Percentiles rank a stretch among this genome's conserved stretches.
Evolutionary conservation across 2,888 invertebrate genomes (phyloP).

Genomic region (Limnephilus lunatus): DNA sequence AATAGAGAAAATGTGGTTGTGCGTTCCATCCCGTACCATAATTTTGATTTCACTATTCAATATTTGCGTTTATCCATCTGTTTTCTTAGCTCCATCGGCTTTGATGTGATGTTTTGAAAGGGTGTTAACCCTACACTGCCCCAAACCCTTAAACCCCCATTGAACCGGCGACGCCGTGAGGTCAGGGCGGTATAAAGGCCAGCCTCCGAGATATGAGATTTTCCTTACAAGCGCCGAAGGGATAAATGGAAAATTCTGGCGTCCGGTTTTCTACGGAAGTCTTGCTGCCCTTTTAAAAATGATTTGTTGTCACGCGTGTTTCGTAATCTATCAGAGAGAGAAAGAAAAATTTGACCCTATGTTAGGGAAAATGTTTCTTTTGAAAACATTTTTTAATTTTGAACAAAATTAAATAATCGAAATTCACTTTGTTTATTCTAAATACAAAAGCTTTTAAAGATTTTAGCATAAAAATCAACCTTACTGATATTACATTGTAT

Average conservation of each 20-base stretch:
- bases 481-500: not conserved
- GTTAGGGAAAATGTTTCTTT: not conserved
- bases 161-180: conserved; percentile 43
- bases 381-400: not conserved
- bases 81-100: conserved; percentile 21
- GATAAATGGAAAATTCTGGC: conserved; percentile 48
- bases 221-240: conserved; percentile 41
- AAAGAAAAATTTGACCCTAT: not conserved
- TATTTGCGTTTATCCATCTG: conserved; percentile 29
- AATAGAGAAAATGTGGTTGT: not conserved
- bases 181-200: conserved; percentile 42
- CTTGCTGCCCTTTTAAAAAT: conserved; percentile 22
- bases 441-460: not conserved
- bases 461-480: not conserved
- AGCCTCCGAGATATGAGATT: conserved; percentile 48
- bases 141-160: conserved; percentile 34
- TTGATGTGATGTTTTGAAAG: conserved; percentile 44
- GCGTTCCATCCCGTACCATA: not conserved
- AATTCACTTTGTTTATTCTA: not conserved
- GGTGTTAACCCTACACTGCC: conserved; percentile 45
- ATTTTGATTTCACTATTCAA: not conserved
- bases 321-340: conserved; percentile 13
- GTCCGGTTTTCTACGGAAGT: conserved; percentile 45
- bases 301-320: conserved; percentile 43
- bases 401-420: not conserved